These are phyloP conservation scores for Noctuana brunneofusca DNA, from an alignment of 2,888 invertebrate genomes.

Conservation along the genomic window DNA sequence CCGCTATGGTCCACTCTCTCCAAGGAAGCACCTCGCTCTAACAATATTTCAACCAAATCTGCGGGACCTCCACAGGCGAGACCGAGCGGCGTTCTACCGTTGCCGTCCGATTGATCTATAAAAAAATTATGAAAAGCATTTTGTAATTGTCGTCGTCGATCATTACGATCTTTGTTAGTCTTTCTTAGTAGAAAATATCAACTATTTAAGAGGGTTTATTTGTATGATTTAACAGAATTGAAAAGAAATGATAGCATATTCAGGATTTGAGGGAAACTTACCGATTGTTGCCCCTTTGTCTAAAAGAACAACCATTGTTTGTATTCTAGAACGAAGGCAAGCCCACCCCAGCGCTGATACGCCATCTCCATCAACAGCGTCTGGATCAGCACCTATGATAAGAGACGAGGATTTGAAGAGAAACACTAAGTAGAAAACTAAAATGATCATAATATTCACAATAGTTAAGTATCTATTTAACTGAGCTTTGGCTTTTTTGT, in stretches of 20 bases:
- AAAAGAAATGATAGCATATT: no score
- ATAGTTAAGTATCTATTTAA: no score
- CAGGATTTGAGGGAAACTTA: slow-evolving; percentile 43
- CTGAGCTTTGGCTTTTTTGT: no score
- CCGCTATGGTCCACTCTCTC: slow-evolving; percentile 97
- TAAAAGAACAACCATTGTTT: slow-evolving; percentile 82
- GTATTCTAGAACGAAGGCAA: slow-evolving; percentile 91
- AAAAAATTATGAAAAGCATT: neutral
- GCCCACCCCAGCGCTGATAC: slow-evolving; percentile 96
- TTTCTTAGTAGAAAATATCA: no score
- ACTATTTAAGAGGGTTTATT: no score
- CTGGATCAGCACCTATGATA: slow-evolving; percentile 86
- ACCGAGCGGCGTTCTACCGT: slow-evolving; percentile 95
- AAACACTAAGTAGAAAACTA: neutral
- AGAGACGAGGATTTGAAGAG: neutral
- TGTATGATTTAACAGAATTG: no score
- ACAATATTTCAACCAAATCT: slow-evolving; percentile 88
- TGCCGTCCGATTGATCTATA: slow-evolving; percentile 90
- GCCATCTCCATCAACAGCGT: slow-evolving; percentile 93
- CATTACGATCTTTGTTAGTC: no score
- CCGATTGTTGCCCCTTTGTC: slow-evolving; percentile 91
- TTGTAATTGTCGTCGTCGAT: no score
- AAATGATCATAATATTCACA: no score
- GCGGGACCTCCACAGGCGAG: slow-evolving; percentile 89
- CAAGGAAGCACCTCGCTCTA: slow-evolving; percentile 94